Evolutionary conservation across 2,113 vertebrate species (phyloP), one percentile per base, ranked within the genome.

Genomic region (Lasiurus borealis): DNA sequence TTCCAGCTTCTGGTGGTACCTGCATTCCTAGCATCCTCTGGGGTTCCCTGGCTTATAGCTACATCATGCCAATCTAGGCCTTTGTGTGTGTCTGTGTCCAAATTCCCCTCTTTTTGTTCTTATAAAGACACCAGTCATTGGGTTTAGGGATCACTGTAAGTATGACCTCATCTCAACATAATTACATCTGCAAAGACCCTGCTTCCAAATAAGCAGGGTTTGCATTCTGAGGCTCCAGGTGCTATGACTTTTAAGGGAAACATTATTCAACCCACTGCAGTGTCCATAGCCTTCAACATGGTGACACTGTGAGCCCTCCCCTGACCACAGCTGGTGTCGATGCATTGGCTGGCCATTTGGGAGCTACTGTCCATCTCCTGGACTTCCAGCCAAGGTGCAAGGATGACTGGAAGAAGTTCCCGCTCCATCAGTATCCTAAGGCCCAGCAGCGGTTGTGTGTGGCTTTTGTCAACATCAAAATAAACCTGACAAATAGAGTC

Each of bases 401-500:
- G 31, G 36, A 23, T 73, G 29, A 29, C 0, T 1, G 50, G 36
- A 27, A 62, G 40, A 44, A 21, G 27, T 80, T 77, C 88, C 71
- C 0, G 21, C 83, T 92, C 9, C 14, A 2, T 71, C 52, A 25
- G 54, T 0, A 1, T 29, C 90, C 66, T 2, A 4, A 34, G 1
- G 44, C 13, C 50, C 27, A 2, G 48, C 13, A 59, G n/a, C 44
- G 46, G 59, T 85, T 69, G 64, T 3, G 29, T 23, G 11, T 40
- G 84, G 71, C 46, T 87, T 94, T 87, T 57, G 48, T 87, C 86
- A 54, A 40, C 62, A 83, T 89, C 86, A 46, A 66, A 94, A 94
- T 78, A 85, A 95, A 97, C 62, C 76, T 48, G 89, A 69, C 83
- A 14, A 62, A 62, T 62, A 85, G 91, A 87, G 90, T 92, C 85